These are phyloP conservation scores for Chouioia cunea DNA, from an alignment of 2,888 invertebrate genomes.

Conservation along the genomic window DNA sequence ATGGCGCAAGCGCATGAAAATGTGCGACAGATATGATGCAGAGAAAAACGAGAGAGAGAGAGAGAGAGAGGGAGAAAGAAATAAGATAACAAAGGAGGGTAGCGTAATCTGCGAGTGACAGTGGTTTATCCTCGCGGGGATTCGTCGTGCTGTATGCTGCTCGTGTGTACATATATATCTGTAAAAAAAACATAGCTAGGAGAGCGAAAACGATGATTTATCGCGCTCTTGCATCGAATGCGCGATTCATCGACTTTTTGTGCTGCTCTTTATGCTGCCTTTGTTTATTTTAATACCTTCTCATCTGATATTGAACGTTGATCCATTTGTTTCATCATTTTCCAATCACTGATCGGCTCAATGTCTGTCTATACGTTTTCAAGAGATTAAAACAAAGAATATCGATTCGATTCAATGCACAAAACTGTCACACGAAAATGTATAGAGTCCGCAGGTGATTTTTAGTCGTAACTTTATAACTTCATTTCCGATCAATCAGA, in stretches of 20 bases:
- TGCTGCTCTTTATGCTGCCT: not conserved
- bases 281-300: slow-evolving; percentile 42
- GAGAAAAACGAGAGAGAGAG: not conserved
- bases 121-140: slow-evolving; percentile 47
- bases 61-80: slow-evolving; percentile 17
- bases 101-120: slow-evolving; percentile 48
- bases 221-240: slow-evolving; percentile 31
- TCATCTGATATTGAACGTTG: not conserved
- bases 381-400: too few relatives aligned
- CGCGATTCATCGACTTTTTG: slow-evolving; percentile 44
- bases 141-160: slow-evolving; percentile 14
- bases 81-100: slow-evolving; percentile 39
- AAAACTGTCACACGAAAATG: not conserved
- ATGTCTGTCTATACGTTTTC: too few relatives aligned
- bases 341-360: not conserved
- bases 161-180: not conserved
- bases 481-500: slow-evolving; percentile 15
- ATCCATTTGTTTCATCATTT: slow-evolving; percentile 22
- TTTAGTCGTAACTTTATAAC: not conserved
- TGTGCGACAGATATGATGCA: slow-evolving; percentile 30
- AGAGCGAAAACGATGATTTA: slow-evolving; percentile 46
- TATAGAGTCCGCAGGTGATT: not conserved
- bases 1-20: slow-evolving; percentile 31
- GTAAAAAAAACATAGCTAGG: slow-evolving; percentile 18
- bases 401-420: too few relatives aligned